Conservation (phyloP, 2,797 vertebrate species). For the Enteromius argenteus region DNA sequence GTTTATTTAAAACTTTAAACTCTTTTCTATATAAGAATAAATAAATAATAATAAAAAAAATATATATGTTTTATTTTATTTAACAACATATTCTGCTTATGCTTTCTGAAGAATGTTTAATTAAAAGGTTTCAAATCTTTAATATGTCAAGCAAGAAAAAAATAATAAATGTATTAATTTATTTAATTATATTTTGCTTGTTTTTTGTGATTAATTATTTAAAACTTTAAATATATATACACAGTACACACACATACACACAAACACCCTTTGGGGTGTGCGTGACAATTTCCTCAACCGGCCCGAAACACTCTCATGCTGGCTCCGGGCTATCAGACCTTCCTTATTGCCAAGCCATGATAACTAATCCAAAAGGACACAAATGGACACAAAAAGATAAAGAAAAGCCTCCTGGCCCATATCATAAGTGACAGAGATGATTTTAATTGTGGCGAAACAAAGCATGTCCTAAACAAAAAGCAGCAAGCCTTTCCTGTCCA, state of each 20-base stretch:
- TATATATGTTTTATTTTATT: not conserved
- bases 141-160: not conserved
- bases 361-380: conserved; percentile 31
- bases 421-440: conserved; percentile 39
- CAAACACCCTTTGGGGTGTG: not conserved
- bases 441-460: conserved; percentile 26
- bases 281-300: not conserved
- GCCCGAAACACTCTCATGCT: not conserved
- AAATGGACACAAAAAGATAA: conserved; percentile 13
- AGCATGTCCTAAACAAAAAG: conserved; percentile 46
- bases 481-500: conserved; percentile 6
- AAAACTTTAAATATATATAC: not conserved
- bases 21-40: not conserved
- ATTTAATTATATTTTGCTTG: not conserved
- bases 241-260: not conserved
- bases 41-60: not conserved
- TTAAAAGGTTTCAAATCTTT: not conserved
- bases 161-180: not conserved
- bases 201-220: not conserved
- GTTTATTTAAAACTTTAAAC: not conserved
- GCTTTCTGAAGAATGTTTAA: not conserved
- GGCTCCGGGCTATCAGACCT: conserved; percentile 32
- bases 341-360: conserved; percentile 5
- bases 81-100: not conserved
- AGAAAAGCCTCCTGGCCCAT: conserved; percentile 37